Evolutionary conservation across 1,140 invertebrate genomes (phyloP), one percentile per base, ranked within the genome.

Genomic region (Centruroides vittatus): DNA sequence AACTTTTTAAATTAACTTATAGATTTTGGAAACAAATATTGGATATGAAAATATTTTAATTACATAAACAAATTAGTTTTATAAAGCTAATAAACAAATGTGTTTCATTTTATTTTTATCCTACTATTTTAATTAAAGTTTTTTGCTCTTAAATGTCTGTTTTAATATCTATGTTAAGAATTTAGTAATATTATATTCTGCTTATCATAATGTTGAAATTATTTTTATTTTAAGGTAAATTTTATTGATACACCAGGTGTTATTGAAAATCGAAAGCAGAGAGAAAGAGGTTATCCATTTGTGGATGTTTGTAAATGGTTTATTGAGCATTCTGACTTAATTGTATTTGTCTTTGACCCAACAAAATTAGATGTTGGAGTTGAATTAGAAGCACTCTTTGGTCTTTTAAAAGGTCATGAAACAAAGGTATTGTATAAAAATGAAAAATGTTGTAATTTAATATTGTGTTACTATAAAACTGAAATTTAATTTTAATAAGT

Each of bases 191-290:
- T 23, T 23, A 23, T 23, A 23, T 23, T 23, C 23, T 23, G 23
- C 23, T 23, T 23, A 23, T 23, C 2, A 23, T 23, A 23, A 23
- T 23, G 23, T 23, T 23, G 23, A 51, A 13, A 13, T n/a, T 34
- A 41, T 13, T 51, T 41, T 41, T 41, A 8, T 64, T 55, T 75
- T 59, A 72, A 93, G 90, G 86, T 94, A n/a, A 95, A 93, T 72
- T 88, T 97, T 69, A 89, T 95, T 41, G 93, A 97, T 79, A 95
- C 94, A 71, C 92, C 92, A 59, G 92, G 93, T 61, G 93, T 96
- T 68, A 77, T 96, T 65, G 92, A 96, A 79, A 89, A 93, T 63
- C 80, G 89, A 61, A 93, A 93, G 74, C 89, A 93, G 78, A 87
- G 93, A 35, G 92, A 93, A 62, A 81, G 92, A 51, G 80, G 91